Percentiles rank a stretch among this genome's conserved stretches.
Conservation (phyloP, 2,888 invertebrate species). For the Tuta absoluta region DNA sequence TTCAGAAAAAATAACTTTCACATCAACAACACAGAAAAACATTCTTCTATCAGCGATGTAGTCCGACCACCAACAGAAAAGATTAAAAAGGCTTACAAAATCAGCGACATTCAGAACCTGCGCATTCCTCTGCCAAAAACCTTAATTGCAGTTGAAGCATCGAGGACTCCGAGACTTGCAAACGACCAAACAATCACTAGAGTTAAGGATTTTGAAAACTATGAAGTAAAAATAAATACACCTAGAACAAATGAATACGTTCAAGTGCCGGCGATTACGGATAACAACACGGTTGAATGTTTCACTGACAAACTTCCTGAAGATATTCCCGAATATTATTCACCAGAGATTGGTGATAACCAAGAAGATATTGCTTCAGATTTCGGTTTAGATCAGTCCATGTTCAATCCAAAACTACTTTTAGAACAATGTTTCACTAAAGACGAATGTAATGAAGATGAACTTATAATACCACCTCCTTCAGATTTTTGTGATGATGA, state of each 20-base stretch:
- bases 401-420: slow-evolving; percentile 67
- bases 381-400: slow-evolving; percentile 50
- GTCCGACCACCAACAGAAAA: slow-evolving; percentile 34
- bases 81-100: slow-evolving; percentile 58
- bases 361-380: slow-evolving; percentile 32
- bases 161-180: not conserved
- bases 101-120: slow-evolving; percentile 56
- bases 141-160: slow-evolving; percentile 33
- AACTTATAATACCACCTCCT: slow-evolving; percentile 63
- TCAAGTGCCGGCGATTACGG: not conserved
- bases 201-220: not conserved
- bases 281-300: not conserved
- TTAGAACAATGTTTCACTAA: slow-evolving; percentile 49
- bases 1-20: slow-evolving; percentile 39
- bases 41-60: not conserved
- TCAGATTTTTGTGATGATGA: slow-evolving; percentile 52
- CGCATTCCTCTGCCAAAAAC: slow-evolving; percentile 45
- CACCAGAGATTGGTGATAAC: slow-evolving; percentile 13
- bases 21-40: not conserved
- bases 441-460: slow-evolving; percentile 36
- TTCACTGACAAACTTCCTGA: not conserved
- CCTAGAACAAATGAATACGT: not conserved
- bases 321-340: slow-evolving; percentile 21
- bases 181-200: slow-evolving; percentile 4
- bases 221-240: not conserved